Conservation (phyloP, 2,113 vertebrate genomes). For the Corythornis madagascariensis region DNA sequence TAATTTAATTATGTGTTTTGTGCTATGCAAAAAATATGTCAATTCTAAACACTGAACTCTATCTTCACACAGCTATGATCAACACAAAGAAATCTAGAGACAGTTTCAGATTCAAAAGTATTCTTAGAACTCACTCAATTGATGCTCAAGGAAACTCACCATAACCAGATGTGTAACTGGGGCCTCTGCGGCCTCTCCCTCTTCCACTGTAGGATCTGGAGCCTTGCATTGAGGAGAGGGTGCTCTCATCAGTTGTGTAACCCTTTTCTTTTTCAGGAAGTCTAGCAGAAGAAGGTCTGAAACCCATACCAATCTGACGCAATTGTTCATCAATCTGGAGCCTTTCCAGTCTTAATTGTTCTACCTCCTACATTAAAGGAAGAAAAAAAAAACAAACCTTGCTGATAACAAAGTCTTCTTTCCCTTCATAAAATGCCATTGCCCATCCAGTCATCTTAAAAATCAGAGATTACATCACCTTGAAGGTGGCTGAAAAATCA, state of each 20-base stretch:
- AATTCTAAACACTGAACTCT: not conserved
- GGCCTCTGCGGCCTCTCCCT: conserved; percentile 91
- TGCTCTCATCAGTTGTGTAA: conserved; percentile 85
- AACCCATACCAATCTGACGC: conserved; percentile 94
- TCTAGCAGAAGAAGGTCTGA: conserved; percentile 83
- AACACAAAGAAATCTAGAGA: not conserved
- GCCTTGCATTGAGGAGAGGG: conserved; percentile 82
- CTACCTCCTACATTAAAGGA: conserved; percentile 86
- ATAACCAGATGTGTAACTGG: conserved; percentile 91
- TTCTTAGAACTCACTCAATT: fast-evolving
- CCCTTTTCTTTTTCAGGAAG: conserved; percentile 87
- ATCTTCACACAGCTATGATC: not conserved
- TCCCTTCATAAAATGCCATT: not conserved
- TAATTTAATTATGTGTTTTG: not conserved
- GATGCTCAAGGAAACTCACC: conserved; percentile 73
- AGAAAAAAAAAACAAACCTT: not conserved
- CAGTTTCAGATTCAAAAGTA: fast-evolving
- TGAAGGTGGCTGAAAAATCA: not conserved
- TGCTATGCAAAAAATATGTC: not conserved
- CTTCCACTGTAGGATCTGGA: conserved; percentile 92
- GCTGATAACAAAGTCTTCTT: not conserved
- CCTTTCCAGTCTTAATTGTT: conserved; percentile 94
- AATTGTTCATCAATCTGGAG: conserved; percentile 97
- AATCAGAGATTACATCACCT: not conserved
- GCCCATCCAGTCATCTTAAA: not conserved